Percentiles rank a stretch among this genome's conserved stretches.
These are phyloP conservation scores for Lineus longissimus DNA, from an alignment of 1,140 invertebrate genomes.

Conservation along the genomic window DNA sequence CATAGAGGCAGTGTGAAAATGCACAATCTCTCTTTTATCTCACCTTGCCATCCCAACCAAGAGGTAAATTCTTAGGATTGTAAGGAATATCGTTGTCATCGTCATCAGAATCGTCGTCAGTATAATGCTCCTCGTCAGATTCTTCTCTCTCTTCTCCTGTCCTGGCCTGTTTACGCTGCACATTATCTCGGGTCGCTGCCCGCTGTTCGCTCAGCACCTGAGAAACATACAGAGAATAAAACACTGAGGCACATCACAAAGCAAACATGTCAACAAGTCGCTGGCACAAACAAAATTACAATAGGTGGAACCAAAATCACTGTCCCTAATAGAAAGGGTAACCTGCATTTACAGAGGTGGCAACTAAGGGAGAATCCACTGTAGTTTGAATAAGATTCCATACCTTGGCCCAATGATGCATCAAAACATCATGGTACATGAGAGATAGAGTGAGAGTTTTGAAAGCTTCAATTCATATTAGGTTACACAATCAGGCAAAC, in stretches of 20 bases:
- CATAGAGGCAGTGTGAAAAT: background rate
- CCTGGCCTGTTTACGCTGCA: conserved; percentile 94
- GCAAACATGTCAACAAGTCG: background rate
- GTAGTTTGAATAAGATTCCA: too few species aligned
- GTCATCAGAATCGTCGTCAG: conserved; percentile 68
- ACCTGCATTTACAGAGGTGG: background rate
- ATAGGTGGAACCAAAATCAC: too few species aligned
- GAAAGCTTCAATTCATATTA: too few species aligned
- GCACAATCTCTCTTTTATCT: conserved; percentile 2
- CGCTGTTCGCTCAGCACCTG: conserved; percentile 64
- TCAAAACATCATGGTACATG: too few species aligned
- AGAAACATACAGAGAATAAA: too few species aligned
- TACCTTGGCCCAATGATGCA: too few species aligned
- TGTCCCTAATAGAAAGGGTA: background rate
- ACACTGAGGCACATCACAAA: conserved; percentile 17
- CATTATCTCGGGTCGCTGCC: conserved; percentile 92
- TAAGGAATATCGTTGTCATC: conserved; percentile 94
- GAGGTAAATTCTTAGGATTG: conserved; percentile 97
- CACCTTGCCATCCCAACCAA: conserved; percentile 99
- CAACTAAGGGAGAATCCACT: too few species aligned
- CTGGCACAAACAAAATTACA: too few species aligned
- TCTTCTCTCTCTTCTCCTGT: conserved; percentile 71
- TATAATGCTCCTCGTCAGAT: conserved; percentile 75
- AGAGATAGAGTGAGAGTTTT: too few species aligned
- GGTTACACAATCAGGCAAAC: too few species aligned